Evolutionary conservation across 2,797 vertebrate genomes (phyloP).

Genomic region (Vultur gryphus): DNA sequence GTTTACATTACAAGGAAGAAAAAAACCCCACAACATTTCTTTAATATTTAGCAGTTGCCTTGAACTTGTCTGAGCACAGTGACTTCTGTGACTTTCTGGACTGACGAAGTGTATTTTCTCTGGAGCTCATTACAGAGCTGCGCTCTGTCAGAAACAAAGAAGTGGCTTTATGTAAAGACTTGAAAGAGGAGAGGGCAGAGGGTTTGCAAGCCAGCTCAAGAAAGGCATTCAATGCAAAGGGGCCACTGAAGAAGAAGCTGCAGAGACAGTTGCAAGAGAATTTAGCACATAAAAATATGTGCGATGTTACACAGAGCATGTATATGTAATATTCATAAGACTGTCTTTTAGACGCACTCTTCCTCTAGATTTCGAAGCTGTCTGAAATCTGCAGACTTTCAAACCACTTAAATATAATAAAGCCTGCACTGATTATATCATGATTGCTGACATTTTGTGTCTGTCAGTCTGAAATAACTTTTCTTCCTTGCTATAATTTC

Average conservation of each 20-base stretch:
- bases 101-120: not conserved
- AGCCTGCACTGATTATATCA: conserved; percentile 62
- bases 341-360: not conserved
- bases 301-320: not conserved
- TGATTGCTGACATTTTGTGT: conserved; percentile 66
- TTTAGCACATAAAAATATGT: conserved; percentile 14
- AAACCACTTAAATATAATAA: conserved; percentile 65
- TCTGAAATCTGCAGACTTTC: conserved; percentile 58
- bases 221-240: not conserved
- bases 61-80: not conserved
- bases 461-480: conserved; percentile 55
- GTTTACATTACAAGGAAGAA: not conserved
- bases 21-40: rapidly evolving
- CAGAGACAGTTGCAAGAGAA: conserved; percentile 5
- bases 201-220: not conserved
- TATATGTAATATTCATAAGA: conserved; percentile 56
- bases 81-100: not conserved
- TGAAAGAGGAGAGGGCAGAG: not conserved
- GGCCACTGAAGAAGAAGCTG: not conserved
- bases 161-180: not conserved
- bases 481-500: conserved; percentile 7
- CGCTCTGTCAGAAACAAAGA: conserved; percentile 1
- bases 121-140: not conserved
- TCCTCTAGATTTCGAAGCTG: conserved; percentile 51
- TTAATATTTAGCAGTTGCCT: not conserved